A percentile compares a stretch with the other conserved stretches of the same genome.
These are phyloP conservation scores for Melipona quadrifasciata DNA, from an alignment of 1,140 invertebrate genomes.

Conservation along the genomic window DNA sequence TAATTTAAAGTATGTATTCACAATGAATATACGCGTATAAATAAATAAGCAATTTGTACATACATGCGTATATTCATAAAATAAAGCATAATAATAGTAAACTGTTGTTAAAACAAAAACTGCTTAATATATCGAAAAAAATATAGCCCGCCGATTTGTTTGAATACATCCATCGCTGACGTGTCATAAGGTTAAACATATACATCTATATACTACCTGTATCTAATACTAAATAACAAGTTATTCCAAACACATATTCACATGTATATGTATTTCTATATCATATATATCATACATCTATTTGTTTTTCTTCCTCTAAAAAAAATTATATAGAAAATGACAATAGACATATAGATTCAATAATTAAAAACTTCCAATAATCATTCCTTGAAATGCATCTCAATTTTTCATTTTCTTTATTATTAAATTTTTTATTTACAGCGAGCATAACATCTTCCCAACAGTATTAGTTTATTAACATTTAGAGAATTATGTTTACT, in stretches of 20 bases:
- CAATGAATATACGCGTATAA: not conserved
- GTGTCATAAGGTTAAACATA: not conserved
- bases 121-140: not conserved
- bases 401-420: not conserved
- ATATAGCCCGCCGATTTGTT: conserved; percentile 4
- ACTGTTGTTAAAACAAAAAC: not conserved
- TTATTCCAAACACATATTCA: not conserved
- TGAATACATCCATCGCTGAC: not conserved
- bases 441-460: not conserved
- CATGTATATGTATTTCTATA: not conserved
- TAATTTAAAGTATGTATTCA: not conserved
- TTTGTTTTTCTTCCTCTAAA: not conserved
- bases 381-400: not conserved
- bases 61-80: not conserved
- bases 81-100: not conserved
- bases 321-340: not conserved
- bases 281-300: not conserved
- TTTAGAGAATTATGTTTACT: conserved; percentile 54
- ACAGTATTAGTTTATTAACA: not conserved
- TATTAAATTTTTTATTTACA: conserved; percentile 13
- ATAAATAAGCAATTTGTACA: not conserved
- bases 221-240: not conserved
- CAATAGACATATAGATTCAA: not conserved
- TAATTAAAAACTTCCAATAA: not conserved
- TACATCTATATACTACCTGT: too few relatives aligned